Conservation (phyloP, 2,113 vertebrate species). For the Xiphophorus couchianus region DNA sequence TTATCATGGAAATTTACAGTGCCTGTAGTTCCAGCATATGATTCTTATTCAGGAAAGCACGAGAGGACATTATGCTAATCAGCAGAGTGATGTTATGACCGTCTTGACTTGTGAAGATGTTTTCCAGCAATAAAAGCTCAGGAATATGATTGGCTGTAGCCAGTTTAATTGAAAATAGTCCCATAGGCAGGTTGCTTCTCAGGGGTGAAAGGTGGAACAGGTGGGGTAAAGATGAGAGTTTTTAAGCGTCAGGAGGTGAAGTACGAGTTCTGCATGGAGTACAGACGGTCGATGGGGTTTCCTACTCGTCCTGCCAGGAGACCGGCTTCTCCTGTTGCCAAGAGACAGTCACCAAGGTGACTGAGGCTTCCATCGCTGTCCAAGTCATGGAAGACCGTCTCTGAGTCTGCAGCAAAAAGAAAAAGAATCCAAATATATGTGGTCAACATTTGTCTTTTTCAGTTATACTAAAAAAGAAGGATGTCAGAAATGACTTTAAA, state of each 20-base stretch:
- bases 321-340: constrained; percentile 81
- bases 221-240: constrained; percentile 64
- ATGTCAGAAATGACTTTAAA: neutral
- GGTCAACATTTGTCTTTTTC: constrained; percentile 5
- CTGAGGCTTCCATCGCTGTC: constrained; percentile 87
- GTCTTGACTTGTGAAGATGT: constrained; percentile 31
- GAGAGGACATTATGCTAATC: constrained; percentile 35
- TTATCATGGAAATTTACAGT: constrained; percentile 67
- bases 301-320: constrained; percentile 85
- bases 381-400: constrained; percentile 89
- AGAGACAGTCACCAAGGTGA: constrained; percentile 88
- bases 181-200: constrained; percentile 68
- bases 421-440: constrained; percentile 5
- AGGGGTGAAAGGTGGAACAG: constrained; percentile 66
- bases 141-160: constrained; percentile 41
- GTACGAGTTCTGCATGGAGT: constrained; percentile 94
- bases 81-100: constrained; percentile 38
- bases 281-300: constrained; percentile 91
- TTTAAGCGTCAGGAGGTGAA: constrained; percentile 89
- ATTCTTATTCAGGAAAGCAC: constrained; percentile 56
- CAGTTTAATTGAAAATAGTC: constrained; percentile 50
- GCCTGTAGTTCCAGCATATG: constrained; percentile 72
- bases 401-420: constrained; percentile 78
- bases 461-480: neutral
- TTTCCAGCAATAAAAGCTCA: constrained; percentile 50